Conservation (phyloP, 2,797 vertebrate genomes). For the Chiloscyllium punctatum region DNA sequence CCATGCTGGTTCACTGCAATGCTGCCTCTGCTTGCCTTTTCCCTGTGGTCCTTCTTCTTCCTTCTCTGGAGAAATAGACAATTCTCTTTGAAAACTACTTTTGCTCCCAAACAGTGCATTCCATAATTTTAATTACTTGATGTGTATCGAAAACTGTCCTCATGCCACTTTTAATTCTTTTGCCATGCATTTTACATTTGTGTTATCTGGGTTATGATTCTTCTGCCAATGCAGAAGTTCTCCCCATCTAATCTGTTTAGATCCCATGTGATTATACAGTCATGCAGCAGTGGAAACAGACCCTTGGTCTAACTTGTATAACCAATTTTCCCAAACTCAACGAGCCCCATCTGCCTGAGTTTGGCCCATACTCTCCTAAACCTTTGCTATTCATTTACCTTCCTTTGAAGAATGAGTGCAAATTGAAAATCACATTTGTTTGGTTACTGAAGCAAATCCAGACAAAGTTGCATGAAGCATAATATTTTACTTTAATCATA, state of each 20-base stretch:
- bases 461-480: neutral
- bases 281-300: no score
- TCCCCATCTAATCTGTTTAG: no score
- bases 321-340: no score
- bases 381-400: no score
- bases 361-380: no score
- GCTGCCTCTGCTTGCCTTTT: neutral
- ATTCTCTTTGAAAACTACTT: neutral
- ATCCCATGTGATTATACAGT: no score
- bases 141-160: neutral
- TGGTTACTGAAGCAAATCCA: neutral
- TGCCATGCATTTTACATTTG: no score
- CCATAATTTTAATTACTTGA: neutral
- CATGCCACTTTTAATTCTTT: no score
- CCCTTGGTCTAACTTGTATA: no score
- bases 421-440: neutral
- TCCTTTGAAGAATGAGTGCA: neutral
- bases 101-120: neutral
- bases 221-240: no score
- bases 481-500: neutral
- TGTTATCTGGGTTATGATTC: no score
- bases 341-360: no score
- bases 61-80: neutral
- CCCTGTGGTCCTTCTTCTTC: neutral
- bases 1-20: neutral